Percentiles rank a stretch among this genome's conserved stretches.
Conservation (phyloP, 2,113 vertebrate genomes). For the Ptilonorhynchus violaceus region DNA sequence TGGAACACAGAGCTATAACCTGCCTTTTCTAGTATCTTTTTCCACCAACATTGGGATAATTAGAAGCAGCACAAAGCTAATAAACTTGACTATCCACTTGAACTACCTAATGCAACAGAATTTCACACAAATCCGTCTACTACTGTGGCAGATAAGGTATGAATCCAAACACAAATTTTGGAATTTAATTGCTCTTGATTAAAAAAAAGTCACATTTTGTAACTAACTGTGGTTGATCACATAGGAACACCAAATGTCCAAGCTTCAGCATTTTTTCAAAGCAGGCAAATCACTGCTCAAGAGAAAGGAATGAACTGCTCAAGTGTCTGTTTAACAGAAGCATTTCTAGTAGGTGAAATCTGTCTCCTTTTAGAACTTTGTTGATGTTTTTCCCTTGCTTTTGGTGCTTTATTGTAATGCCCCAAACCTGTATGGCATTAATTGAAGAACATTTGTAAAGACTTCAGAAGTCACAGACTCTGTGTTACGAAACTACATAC, state of each 20-base stretch:
- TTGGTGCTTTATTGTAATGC: neutral
- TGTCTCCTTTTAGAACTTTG: neutral
- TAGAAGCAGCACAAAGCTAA: neutral
- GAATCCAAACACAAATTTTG: neutral
- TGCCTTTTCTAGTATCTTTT: neutral
- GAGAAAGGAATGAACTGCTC: neutral
- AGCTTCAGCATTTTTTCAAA: neutral
- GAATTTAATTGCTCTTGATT: neutral
- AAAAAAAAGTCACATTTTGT: neutral
- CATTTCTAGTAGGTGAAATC: neutral
- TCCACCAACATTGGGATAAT: neutral
- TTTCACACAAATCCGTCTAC: neutral
- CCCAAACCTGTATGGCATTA: neutral
- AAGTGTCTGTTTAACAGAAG: neutral
- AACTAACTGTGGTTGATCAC: neutral
- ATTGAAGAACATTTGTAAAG: neutral
- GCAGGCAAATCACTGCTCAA: neutral
- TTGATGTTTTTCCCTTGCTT: neutral
- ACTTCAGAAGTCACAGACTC: neutral
- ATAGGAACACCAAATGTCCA: fast-evolving
- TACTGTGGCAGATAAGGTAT: neutral
- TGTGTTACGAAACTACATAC: neutral
- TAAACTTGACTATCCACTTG: neutral
- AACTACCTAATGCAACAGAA: neutral
- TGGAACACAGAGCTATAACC: neutral